Percentiles rank a stretch among this genome's conserved stretches.
Conservation (phyloP, 2,888 invertebrate genomes). For the Electrophaes corylata region DNA sequence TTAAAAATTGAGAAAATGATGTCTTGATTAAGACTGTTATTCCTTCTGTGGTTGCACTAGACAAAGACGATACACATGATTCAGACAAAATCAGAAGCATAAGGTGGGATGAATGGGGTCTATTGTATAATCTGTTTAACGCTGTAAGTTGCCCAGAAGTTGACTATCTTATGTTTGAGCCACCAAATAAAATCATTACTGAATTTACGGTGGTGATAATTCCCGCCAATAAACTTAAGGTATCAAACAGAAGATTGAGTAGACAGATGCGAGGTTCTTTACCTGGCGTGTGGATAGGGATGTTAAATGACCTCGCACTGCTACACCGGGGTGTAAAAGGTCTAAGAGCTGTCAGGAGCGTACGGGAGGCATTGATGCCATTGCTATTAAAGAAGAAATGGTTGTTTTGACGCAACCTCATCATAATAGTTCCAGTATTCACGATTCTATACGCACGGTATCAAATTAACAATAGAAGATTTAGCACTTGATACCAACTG, state of each 20-base stretch:
- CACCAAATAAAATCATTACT: slow-evolving; percentile 51
- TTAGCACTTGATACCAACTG: background rate
- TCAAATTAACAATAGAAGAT: background rate
- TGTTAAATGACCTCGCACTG: slow-evolving; percentile 73
- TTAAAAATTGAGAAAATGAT: too few relatives aligned
- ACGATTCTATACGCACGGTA: slow-evolving; percentile 41
- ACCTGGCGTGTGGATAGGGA: slow-evolving; percentile 37
- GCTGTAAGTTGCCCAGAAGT: slow-evolving; percentile 81
- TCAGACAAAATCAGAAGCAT: background rate
- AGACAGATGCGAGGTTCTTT: slow-evolving; percentile 74
- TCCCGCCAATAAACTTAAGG: slow-evolving; percentile 68
- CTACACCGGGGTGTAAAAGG: slow-evolving; percentile 79
- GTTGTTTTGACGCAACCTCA: slow-evolving; percentile 40
- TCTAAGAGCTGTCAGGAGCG: slow-evolving; percentile 82
- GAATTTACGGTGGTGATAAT: slow-evolving; percentile 63
- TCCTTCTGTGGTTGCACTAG: background rate
- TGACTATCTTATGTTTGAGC: slow-evolving; percentile 82
- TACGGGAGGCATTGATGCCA: slow-evolving; percentile 65
- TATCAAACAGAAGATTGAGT: slow-evolving; percentile 80
- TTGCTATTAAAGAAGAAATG: slow-evolving; percentile 33
- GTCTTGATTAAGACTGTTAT: background rate
- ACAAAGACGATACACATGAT: background rate
- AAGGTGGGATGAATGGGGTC: background rate
- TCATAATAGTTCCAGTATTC: slow-evolving; percentile 63
- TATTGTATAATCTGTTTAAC: slow-evolving; percentile 35